Base-by-base conservation (phyloP, 2,797 vertebrate genomes). In the Acanthornis magna region DNA sequence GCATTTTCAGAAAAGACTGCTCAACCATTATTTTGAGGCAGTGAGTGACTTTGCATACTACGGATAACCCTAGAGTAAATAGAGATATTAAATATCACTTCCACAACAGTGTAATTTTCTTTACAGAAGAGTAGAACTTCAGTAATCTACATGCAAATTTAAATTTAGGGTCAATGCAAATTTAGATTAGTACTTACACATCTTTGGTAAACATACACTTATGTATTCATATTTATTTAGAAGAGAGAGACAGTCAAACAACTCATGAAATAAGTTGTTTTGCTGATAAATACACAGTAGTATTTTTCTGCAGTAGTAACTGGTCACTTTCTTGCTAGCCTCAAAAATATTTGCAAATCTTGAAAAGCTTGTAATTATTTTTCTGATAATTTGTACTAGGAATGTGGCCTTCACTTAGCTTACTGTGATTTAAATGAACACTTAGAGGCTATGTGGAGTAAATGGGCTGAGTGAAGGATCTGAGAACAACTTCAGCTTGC, bases 1-100 rank as follows among this genome's bases (percentile, higher is more conserved):
- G 20, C 53, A 57, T 87, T 94, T 97, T 94, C 84, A 75, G 80
- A 85, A 96, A 89, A 38, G 70, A 65, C 36, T 81, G 47, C 51
- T 91, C 63, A 81, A 61, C 43, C 40, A 50, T 88, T 95, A 81
- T 84, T 92, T 90, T 89, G 84, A 95, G 97, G 87, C 38, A 94
- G 18, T 62, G 88, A 83, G 30, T 55, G 86, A 85, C 48, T 91
- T 91, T 79, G 27, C 67, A 85, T 92, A 95, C 76, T 88, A 19
- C 42, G 89, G 78, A 79, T 87, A 96, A 93, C 43, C 43, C 42
- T 85, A 91, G 88, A 79, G 42, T 20, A 95, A 96, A 96, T 72
- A 66, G 22, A 84, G 70, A 65, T 50, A 87, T 43, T 81, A 78
- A 94, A 62, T 51, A 58, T 34, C 15, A 27, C 23, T 55, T 78